Evolutionary conservation across 2,888 invertebrate species (phyloP).

Genomic region (Phaonia tiefii): DNA sequence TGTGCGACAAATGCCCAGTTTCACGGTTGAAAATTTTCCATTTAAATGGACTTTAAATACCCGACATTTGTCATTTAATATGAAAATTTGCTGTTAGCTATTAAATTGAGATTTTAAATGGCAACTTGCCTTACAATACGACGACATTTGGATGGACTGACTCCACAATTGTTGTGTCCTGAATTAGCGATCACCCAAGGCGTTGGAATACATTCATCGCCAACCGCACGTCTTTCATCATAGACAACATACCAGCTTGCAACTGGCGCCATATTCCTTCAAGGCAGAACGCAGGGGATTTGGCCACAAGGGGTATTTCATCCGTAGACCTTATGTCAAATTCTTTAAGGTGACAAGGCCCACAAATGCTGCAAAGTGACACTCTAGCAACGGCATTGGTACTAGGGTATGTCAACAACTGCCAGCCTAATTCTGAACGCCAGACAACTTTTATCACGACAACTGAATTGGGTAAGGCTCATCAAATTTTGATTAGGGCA

Average conservation of each 20-base stretch:
- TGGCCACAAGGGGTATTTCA: conserved; percentile 51
- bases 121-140: background rate
- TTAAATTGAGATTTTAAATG: no score
- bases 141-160: conserved; percentile 48
- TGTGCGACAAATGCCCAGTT: conserved; percentile 54
- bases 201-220: conserved; percentile 56
- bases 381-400: conserved; percentile 36
- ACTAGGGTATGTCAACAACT: conserved; percentile 42
- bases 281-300: conserved; percentile 49
- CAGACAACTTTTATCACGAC: conserved; percentile 26
- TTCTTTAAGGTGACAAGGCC: conserved; percentile 51
- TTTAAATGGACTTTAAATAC: no score
- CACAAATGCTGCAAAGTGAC: conserved; percentile 29
- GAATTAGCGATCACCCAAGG: no score
- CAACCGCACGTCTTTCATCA: conserved; percentile 53
- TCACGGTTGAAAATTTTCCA: conserved; percentile 40
- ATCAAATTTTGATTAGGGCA: conserved; percentile 15
- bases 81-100: no score
- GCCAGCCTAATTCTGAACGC: conserved; percentile 6
- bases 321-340: conserved; percentile 8
- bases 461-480: conserved; percentile 31
- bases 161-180: conserved; percentile 52
- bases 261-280: conserved; percentile 49
- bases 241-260: conserved; percentile 39
- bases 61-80: no score